Evolutionary conservation across 2,113 vertebrate species (phyloP).

Genomic region (Atlantisia rogersi): DNA sequence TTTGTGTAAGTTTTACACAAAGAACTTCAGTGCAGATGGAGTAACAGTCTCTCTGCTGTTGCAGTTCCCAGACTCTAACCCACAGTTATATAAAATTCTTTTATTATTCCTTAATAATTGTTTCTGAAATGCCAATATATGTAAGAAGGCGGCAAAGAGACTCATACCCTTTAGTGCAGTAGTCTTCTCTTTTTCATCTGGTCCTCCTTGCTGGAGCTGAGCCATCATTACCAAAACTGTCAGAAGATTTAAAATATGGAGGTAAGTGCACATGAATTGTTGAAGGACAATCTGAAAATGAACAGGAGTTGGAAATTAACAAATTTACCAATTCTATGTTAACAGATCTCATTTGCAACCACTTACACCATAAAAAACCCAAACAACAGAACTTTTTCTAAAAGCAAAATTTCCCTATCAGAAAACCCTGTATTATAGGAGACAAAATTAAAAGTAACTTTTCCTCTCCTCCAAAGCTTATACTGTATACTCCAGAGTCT

Average conservation of each 20-base stretch:
- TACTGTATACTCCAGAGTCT: neutral
- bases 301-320: conserved; percentile 66
- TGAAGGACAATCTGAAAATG: conserved; percentile 71
- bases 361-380: neutral
- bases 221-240: conserved; percentile 87
- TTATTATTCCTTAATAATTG: neutral
- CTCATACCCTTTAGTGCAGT: conserved; percentile 92
- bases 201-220: conserved; percentile 84
- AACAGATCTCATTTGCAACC: neutral
- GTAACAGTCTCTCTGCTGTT: neutral
- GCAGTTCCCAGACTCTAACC: neutral
- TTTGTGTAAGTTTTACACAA: neutral
- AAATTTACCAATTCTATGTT: neutral
- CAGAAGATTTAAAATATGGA: conserved; percentile 74
- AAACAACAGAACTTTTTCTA: neutral
- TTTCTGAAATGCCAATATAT: neutral
- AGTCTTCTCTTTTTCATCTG: conserved; percentile 95
- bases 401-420: neutral
- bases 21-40: neutral
- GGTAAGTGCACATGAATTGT: conserved; percentile 82
- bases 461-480: neutral
- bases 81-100: neutral
- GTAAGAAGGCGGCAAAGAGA: neutral
- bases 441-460: neutral
- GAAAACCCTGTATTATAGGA: neutral